phyloP scores from a whole-genome alignment of 1,140 invertebrate genomes.

The Drosophila paulistorum region DNA sequence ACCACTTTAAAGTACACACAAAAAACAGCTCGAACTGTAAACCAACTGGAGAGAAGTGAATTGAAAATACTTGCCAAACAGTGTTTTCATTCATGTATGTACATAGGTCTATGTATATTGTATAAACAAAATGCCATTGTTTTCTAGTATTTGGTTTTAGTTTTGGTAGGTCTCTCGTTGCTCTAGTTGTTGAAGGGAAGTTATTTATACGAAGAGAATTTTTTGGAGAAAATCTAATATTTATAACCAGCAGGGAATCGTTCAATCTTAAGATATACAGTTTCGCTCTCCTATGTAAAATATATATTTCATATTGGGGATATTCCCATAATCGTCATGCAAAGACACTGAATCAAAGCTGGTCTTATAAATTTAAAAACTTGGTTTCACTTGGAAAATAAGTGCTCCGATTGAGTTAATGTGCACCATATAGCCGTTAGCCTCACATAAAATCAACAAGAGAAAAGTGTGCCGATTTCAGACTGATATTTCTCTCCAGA shows the following conservation, averaged over 20 bases:
- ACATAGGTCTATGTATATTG: background rate
- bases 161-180: slow-evolving; percentile 17
- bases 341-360: too few relatives aligned
- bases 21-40: background rate
- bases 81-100: slow-evolving; percentile 25
- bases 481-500: background rate
- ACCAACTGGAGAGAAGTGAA: slow-evolving; percentile 20
- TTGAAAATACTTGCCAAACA: slow-evolving; percentile 39
- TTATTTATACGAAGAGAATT: background rate
- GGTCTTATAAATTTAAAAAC: too few relatives aligned
- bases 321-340: too few relatives aligned
- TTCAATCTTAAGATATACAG: too few relatives aligned
- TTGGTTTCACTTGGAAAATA: too few relatives aligned
- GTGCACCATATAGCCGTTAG: too few relatives aligned
- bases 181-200: background rate
- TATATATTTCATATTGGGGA: background rate
- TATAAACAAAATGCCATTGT: slow-evolving; percentile 42
- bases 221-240: background rate
- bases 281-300: too few relatives aligned
- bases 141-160: slow-evolving; percentile 5
- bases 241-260: background rate
- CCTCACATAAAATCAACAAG: slow-evolving; percentile 33
- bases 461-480: slow-evolving; percentile 22
- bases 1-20: slow-evolving; percentile 41
- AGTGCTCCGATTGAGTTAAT: too few relatives aligned